Base-by-base conservation (phyloP, 2,888 invertebrate species). In the Amblyjoppa proteus region DNA sequence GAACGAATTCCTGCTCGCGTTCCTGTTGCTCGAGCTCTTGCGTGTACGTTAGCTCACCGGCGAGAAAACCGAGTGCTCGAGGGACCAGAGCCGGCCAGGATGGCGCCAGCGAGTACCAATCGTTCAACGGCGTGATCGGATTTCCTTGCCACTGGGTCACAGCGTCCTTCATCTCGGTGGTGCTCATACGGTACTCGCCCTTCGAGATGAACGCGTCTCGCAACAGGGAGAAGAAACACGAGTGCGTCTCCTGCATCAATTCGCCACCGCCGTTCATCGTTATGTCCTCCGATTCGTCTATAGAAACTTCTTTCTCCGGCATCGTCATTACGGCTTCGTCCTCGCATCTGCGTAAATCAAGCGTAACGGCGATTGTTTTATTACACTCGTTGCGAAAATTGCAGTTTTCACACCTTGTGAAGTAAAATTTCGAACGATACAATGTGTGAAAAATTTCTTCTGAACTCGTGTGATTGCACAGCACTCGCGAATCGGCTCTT, bases 131-230 rank as follows among this genome's bases (percentile, higher is more conserved):
- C 1, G 97, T 97, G 70, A 97, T 97, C 0, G 97, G 97, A 91
- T 97, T 97, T 75, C 96, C 95, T 91, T 97, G 96, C 95, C 98
- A 98, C 0, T 96, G 95, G 76, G 95, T 95, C 38, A 98, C 95
- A 70, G 97, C 95, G 89, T 97, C 95, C 92, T 97, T 96, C 94
- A 99, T 94, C 91, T 97, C 96, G 6, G 95, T 95, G 86, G 97
- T 96, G 38, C 97, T 97, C 94, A 98, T 97, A 66, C 98, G 96
- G 91, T 98, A 98, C 88, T 98, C 98, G 0, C 96, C 96, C 5
- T 97, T 96, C 0, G 98, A 97, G 76, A 97, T 97, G 90, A 99
- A 97, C 82, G 99, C 96, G 90, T 98, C 98, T 5, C 99, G 95
- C 41, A 99, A 95, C 61, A 99, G 94, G 0, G 98, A 97, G 93